Conservation (phyloP, 2,113 vertebrate species). For the Eidolon helvum region DNA sequence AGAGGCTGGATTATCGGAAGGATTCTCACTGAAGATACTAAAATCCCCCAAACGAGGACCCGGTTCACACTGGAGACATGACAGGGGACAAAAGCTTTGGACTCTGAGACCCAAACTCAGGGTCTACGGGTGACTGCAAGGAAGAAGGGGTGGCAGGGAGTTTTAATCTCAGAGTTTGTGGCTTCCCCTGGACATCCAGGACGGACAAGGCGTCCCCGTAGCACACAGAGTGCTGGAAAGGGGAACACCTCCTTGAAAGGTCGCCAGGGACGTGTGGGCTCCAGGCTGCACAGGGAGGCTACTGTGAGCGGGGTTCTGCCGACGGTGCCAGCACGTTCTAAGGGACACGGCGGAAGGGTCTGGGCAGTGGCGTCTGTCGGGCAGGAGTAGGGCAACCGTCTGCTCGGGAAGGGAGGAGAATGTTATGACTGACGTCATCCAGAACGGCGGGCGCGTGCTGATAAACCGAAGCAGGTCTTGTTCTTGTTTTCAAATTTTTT, state of each 20-base stretch:
- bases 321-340: rapidly evolving
- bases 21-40: not conserved
- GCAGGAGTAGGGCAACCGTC: not conserved
- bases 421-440: not conserved
- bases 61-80: not conserved
- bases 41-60: not conserved
- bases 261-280: not conserved
- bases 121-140: not conserved
- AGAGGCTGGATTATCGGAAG: not conserved
- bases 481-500: not conserved
- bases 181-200: not conserved
- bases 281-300: rapidly evolving
- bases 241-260: not conserved
- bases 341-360: not conserved
- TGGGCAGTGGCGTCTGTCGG: rapidly evolving
- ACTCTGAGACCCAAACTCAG: not conserved
- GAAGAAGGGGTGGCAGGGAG: not conserved
- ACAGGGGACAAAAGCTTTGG: not conserved
- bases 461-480: not conserved
- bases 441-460: rapidly evolving
- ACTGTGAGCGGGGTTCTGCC: not conserved
- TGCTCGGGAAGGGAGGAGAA: not conserved
- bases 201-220: rapidly evolving
- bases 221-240: not conserved
- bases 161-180: not conserved